Evolutionary conservation across 1,140 invertebrate species (phyloP).

Genomic region (Drosophila repleta): DNA sequence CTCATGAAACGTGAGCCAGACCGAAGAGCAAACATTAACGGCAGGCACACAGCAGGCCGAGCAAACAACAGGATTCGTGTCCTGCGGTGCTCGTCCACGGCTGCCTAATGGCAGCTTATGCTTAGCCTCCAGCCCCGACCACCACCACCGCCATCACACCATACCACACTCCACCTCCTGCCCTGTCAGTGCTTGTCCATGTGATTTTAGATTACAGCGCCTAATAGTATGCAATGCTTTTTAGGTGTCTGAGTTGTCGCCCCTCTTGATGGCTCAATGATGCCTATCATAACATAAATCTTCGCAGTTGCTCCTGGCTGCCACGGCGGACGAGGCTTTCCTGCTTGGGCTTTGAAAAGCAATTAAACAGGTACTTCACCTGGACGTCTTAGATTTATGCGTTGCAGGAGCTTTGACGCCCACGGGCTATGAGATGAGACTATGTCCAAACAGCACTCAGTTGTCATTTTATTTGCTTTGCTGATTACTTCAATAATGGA

Average conservation of each 20-base stretch:
- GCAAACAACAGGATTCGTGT: conserved; percentile 36
- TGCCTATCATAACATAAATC: conserved; percentile 80
- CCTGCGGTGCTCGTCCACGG: conserved; percentile 20
- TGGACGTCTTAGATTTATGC: conserved; percentile 40
- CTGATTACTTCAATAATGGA: conserved; percentile 60
- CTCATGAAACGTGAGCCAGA: conserved; percentile 40
- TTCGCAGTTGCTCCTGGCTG: conserved; percentile 26
- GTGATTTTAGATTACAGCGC: conserved; percentile 69
- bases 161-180: background rate
- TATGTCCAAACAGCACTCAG: conserved; percentile 30
- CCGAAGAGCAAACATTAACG: conserved; percentile 57
- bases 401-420: conserved; percentile 10
- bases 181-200: conserved; percentile 13
- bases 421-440: background rate
- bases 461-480: conserved; percentile 72
- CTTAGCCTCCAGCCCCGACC: too few species aligned
- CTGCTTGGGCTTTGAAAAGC: conserved; percentile 69
- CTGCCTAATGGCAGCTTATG: conserved; percentile 46
- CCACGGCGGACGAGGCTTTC: conserved; percentile 30
- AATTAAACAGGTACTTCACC: conserved; percentile 57
- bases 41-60: conserved; percentile 6
- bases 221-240: conserved; percentile 72
- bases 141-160: too few species aligned
- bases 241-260: conserved; percentile 34
- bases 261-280: conserved; percentile 63